A percentile compares a stretch with the other conserved stretches of the same genome.
Conservation (phyloP, 2,797 vertebrate genomes). For the Clarias fuscus region DNA sequence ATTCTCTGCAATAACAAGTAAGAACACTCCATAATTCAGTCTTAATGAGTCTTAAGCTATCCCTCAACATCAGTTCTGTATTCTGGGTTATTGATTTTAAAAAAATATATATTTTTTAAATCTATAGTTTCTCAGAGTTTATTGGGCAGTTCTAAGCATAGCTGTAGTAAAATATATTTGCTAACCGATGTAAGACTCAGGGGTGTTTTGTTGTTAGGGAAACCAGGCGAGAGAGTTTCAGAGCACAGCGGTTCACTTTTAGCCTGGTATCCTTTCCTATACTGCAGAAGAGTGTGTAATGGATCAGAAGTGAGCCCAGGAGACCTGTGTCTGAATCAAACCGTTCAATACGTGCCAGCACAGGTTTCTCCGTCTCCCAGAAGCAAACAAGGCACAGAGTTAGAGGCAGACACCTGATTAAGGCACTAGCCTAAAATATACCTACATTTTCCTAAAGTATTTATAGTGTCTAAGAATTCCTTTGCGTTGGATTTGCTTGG, state of each 20-base stretch:
- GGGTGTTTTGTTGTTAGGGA: conserved; percentile 58
- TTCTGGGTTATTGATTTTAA: not conserved
- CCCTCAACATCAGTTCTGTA: not conserved
- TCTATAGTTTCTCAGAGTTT: conserved; percentile 8
- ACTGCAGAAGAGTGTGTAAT: conserved; percentile 67
- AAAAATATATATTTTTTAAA: too few species aligned
- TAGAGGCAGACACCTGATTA: conserved; percentile 48
- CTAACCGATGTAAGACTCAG: conserved; percentile 24
- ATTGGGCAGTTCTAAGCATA: conserved; percentile 25
- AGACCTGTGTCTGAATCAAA: conserved; percentile 73
- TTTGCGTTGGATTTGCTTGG: conserved; percentile 2
- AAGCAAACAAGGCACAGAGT: conserved; percentile 53
- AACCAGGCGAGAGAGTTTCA: conserved; percentile 54
- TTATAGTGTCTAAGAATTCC: not conserved
- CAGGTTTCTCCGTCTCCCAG: conserved; percentile 51
- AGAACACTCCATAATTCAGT: conserved; percentile 20
- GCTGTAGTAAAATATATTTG: conserved; percentile 40
- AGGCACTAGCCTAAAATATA: conserved; percentile 45
- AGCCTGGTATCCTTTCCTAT: conserved; percentile 53
- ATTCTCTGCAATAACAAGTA: conserved; percentile 14
- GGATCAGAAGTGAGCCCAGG: conserved; percentile 67
- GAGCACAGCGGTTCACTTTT: conserved; percentile 52
- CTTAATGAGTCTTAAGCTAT: not conserved
- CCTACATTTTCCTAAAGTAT: conserved; percentile 29
- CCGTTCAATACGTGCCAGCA: conserved; percentile 66